A percentile compares a stretch with the other conserved stretches of the same genome.
phyloP scores from a whole-genome alignment of 1,140 invertebrate species.

The Oppia nitens region DNA sequence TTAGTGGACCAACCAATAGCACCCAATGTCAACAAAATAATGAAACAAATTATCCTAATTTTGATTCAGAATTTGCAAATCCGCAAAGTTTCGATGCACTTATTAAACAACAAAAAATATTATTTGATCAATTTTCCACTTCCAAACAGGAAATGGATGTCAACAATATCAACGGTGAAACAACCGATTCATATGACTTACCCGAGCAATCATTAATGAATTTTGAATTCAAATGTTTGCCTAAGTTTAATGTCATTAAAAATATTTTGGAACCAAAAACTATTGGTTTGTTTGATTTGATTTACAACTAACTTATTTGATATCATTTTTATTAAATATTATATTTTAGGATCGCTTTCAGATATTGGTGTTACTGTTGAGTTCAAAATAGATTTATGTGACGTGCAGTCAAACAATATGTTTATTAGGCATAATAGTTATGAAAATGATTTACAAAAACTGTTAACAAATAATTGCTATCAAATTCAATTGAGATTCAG shows the following conservation, averaged over 20 bases:
- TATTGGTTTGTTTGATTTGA: background rate
- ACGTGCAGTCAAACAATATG: background rate
- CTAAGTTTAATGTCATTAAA: background rate
- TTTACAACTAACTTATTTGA: no score
- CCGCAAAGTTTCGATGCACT: background rate
- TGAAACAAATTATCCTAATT: no score
- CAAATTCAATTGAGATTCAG: background rate
- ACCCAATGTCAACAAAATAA: no score
- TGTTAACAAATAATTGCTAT: background rate
- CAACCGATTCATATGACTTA: no score
- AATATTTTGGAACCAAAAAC: background rate
- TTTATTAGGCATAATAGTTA: background rate
- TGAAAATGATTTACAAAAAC: background rate
- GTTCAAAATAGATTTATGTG: background rate
- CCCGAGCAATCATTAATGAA: background rate
- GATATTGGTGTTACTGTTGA: background rate
- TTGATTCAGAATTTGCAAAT: no score
- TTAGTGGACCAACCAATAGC: no score
- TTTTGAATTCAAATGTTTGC: background rate
- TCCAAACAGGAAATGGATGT: background rate
- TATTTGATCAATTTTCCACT: background rate
- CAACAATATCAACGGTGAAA: no score
- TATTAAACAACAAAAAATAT: background rate
- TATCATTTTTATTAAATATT: no score
- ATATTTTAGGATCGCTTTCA: background rate